Evolutionary conservation across 2,888 invertebrate species (phyloP), one percentile per base, ranked within the genome.

Genomic region (Drosophila meridionalis): DNA sequence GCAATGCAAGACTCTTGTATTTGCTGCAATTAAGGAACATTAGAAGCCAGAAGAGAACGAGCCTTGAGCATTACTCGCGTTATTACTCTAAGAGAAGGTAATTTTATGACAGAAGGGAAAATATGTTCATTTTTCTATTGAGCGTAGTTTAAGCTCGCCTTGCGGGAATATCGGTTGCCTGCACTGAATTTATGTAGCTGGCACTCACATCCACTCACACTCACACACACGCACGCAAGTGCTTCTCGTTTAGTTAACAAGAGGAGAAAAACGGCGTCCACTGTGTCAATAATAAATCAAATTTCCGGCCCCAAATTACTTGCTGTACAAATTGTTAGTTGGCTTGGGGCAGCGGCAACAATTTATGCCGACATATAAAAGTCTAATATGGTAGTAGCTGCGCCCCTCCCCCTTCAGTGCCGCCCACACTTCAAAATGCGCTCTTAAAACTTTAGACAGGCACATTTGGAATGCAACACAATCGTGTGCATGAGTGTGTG

Each of bases 341-440:
- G 48, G 42, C 36, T 47, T 50, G 45, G 61, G 50, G 50, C 34
- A 34, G 43, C 62, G 56, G 56, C 63, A 69, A 69, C 73, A 82
- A 82, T 78, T 84, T 87, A 87, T 78, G 85, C 76, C 63, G 68
- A 58, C 62, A 71, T 76, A 78, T 82, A 77, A 77, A 71, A 70
- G 28, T 55, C 66, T 48, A 62, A 73, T 47, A 47, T 60, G 32
- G 55, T 26, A 40, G 55, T 9, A 28, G 26, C 56, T 2, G 2
- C 9, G 7, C 55, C 14, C 40, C n/a, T 1, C 26, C 12, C 26
- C 14, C 20, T 20, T n/a, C 20, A 7, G 20, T 43, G 4, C 14
- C 48, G 11, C 30, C 40, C 26, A 47, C n/a, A n/a, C 59, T 38
- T 36, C 26, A 30, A 45, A 63, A 52, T 48, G 43, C 59, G 26